Base-by-base conservation (phyloP, 1,140 invertebrate genomes). In the Glomeris maerens region DNA sequence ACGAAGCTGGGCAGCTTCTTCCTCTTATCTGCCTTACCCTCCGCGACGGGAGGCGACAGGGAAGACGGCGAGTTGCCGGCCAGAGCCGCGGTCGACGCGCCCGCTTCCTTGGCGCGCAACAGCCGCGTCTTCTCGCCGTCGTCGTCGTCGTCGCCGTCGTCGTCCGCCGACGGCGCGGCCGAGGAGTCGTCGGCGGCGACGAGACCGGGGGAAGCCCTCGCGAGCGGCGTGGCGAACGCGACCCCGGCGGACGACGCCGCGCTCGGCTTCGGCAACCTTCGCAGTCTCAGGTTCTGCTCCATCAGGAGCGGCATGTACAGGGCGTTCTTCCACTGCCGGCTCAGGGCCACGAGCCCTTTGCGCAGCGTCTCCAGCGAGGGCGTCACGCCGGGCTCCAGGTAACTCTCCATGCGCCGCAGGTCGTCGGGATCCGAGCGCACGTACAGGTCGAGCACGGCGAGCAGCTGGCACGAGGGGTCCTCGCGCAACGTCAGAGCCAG, bases 301-400 rank as follows among this genome's bases (percentile, higher is more conserved):
- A 91, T 73, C 28, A 94, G 69, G 42, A 92, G 71, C 0, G 92
- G 92, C 56, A 92, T 94, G 62, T 95, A 94, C 1, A 97, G 68
- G 2, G 90, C 84, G 65, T 92, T 94, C 67, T 96, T 96, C 92
- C 92, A 97, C 63, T 96, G 90, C 2, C 91, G 76, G 59, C 87
- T 92, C 20, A 96, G 64, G 40, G 90, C 86, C 62, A 92, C 81
- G 20, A 93, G 79, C n/a, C 87, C 88, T 78, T 88, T 66, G 57
- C 89, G 74, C n/a, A 96, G 70, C 0, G 84, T 93, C 48, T 84
- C 88, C 3, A 93, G 68, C 46, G 84, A 80, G 10, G 92, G 91
- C 31, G 93, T 72, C 60, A 87, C 81, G 17, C 78, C 71, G 58
- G 86, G 80, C 54, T 78, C 73, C n/a, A 95, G 74, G 64, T 91